These are phyloP conservation scores for Catharus fuscescens DNA, from an alignment of 2,113 vertebrate species.

Conservation along the genomic window DNA sequence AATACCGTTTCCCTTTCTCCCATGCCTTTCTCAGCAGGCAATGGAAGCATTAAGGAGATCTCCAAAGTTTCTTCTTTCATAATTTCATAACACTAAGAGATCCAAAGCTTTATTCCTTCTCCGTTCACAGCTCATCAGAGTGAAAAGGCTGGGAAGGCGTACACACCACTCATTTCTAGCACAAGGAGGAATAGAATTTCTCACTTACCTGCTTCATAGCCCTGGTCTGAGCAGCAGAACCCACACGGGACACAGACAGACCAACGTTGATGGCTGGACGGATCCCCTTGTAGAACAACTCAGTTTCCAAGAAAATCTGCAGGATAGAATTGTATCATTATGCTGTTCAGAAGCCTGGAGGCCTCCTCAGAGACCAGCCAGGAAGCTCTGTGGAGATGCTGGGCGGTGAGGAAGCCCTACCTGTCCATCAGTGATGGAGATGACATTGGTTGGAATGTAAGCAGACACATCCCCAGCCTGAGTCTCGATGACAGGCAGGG, in stretches of 20 bases:
- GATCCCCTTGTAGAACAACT: constrained; percentile 99
- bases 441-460: constrained; percentile 99
- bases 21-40: background rate
- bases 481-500: constrained; percentile 98
- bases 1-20: background rate
- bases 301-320: constrained; percentile 98
- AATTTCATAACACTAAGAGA: fast-evolving
- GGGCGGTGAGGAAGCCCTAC: constrained; percentile 37
- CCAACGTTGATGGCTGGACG: constrained; percentile 98
- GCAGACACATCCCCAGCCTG: constrained; percentile 98
- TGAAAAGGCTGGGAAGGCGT: background rate
- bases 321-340: background rate
- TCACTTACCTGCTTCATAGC: constrained; percentile 95
- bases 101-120: background rate
- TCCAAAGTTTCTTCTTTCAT: background rate
- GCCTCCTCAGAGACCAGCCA: background rate
- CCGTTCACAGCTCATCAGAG: background rate
- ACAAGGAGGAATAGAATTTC: fast-evolving
- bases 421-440: constrained; percentile 99
- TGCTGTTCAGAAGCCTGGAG: background rate
- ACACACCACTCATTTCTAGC: fast-evolving
- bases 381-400: fast-evolving
- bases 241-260: constrained; percentile 97
- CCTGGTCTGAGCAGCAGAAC: constrained; percentile 97
- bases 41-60: fast-evolving